These are phyloP conservation scores for Willisornis vidua DNA, from an alignment of 2,113 vertebrate species.

Conservation along the genomic window DNA sequence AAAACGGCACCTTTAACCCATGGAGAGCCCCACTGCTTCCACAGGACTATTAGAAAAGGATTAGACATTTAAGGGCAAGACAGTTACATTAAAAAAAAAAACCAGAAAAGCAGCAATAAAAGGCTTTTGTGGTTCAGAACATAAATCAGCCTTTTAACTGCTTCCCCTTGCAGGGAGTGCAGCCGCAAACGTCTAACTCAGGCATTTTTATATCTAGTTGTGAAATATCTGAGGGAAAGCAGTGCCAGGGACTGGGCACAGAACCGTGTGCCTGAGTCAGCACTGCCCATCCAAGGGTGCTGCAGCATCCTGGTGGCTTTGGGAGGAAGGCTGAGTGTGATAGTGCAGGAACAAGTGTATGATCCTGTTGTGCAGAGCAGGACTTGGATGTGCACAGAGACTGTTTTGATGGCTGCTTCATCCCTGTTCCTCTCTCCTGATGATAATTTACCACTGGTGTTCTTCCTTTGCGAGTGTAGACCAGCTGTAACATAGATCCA, in stretches of 20 bases:
- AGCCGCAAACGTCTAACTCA: background rate
- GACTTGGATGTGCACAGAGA: background rate
- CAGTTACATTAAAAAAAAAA: background rate
- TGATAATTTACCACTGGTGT: rapidly evolving
- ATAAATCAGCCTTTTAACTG: slow-evolving; percentile 29
- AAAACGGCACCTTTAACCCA: background rate
- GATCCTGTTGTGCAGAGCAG: rapidly evolving
- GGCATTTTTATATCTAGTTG: background rate
- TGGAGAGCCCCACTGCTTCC: background rate
- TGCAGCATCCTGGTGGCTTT: background rate
- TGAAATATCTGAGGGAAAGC: background rate
- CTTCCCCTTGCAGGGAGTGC: background rate
- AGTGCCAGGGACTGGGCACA: rapidly evolving
- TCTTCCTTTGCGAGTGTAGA: background rate
- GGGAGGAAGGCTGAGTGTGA: background rate
- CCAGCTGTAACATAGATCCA: background rate
- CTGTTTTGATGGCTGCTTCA: background rate
- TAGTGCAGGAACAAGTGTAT: rapidly evolving
- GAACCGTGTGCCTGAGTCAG: background rate
- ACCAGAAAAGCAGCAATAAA: background rate
- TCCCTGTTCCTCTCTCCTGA: background rate
- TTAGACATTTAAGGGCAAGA: slow-evolving; percentile 7
- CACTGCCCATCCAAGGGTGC: background rate
- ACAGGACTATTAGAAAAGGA: background rate
- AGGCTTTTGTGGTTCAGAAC: background rate